Base-by-base conservation (phyloP, 1,140 invertebrate species). In the Trypoxylus dichotomus region DNA sequence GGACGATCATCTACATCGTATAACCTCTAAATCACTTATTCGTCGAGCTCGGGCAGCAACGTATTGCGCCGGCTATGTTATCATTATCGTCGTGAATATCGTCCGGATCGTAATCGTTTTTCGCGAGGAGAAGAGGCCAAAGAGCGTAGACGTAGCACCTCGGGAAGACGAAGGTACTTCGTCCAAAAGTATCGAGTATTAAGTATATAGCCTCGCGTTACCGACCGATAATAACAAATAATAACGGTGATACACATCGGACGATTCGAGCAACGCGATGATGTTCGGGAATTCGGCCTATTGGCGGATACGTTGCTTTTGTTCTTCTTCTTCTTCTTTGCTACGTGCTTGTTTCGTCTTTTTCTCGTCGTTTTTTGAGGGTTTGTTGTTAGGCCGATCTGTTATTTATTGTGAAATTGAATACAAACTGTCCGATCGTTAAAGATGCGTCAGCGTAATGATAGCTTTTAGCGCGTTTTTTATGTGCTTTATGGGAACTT, bases 401-500 rank as follows among this genome's bases (percentile, higher is more conserved):
- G 47, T 54, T 54, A 54, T 54, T 54, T 54, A 54, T 54, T 19
- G 47, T 54, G 47, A 21, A 54, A 54, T 54, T 54, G 47, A 54
- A 54, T 54, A 54, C 47, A 54, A 54, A 54, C 47, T 54, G 47
- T 54, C 47, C 47, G 47, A 54, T 54, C 47, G 47, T 54, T 54
- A 54, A 54, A 37, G 47, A 19, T 54, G 13, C 15, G 47, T 54
- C 72, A 71, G 75, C 71, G 71, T 79, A 79, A 79, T 79, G 76
- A 79, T 74, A 79, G 78, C 75, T 79, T 79, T 76, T 79, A 76
- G 75, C 32, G 15, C 7, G n/a, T 75, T 76, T 77, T 76, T 71
- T 79, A 76, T 79, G 74, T 79, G 41, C 41, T 37, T 63, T 47
- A 42, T 42, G 29, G n/a, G 29, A 73, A 32, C 11, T 29, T 25